phyloP scores from a whole-genome alignment of 1,140 invertebrate species.

The Phymastichus coffea region DNA sequence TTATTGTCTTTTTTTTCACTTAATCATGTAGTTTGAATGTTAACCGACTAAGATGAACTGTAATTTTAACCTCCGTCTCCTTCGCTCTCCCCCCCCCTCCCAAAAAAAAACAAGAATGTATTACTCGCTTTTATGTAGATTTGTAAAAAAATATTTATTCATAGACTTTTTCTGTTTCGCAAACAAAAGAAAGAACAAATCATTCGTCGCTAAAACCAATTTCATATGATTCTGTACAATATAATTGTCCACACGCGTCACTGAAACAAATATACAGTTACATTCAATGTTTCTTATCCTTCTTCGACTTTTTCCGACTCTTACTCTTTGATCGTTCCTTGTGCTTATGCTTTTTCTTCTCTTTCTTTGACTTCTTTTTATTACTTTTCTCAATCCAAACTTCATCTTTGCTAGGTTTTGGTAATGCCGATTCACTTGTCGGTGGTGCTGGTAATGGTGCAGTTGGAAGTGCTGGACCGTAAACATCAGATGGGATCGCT shows the following conservation, averaged over 20 bases:
- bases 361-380: conserved; percentile 51
- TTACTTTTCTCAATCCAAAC: conserved; percentile 51
- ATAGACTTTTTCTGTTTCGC: no score
- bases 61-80: no score
- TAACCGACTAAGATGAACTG: no score
- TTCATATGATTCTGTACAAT: background rate
- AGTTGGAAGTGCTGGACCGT: conserved; percentile 61
- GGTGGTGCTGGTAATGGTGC: no score
- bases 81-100: no score
- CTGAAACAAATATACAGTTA: no score
- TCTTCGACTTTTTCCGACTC: conserved; percentile 41
- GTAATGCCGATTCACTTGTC: no score
- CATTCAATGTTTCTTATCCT: conserved; percentile 40
- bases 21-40: no score
- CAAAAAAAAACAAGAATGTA: no score
- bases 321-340: conserved; percentile 42
- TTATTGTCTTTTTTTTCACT: background rate
- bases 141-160: conserved; percentile 17
- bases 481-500: conserved; percentile 38
- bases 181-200: no score
- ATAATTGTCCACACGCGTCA: background rate
- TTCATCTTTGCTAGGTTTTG: no score
- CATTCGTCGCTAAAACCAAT: background rate
- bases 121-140: no score
- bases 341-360: conserved; percentile 54